Base-by-base conservation (phyloP, 2,888 invertebrate genomes). In the Mythimna loreyi region DNA sequence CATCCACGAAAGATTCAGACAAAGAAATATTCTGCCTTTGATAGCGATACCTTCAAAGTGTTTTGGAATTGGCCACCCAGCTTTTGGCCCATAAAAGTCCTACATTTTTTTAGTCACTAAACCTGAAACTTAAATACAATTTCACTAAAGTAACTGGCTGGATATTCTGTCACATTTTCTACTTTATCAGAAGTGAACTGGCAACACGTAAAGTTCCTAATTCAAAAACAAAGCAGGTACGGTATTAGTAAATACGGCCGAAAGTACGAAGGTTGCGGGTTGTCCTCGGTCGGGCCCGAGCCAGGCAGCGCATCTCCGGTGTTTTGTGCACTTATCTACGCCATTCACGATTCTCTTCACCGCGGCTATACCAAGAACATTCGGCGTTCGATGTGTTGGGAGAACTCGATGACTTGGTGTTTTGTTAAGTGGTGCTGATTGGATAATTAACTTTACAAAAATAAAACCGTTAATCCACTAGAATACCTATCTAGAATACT, bases 261-360 rank as follows among this genome's bases (percentile, higher is more conserved):
- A 88, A 87, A 85, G 77, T 87, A 74, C 82, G 87, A 92, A 92
- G 93, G 92, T 86, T 81, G 80, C 86, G 79, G 74, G 63, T 70
- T 71, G 91, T 87, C 89, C 90, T 90, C 89, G 88, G 77, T 81
- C 80, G 85, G 81, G 83, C 78, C 82, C 82, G 85, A 80, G 80
- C 80, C 80, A 88, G 89, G 82, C 89, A 86, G 87, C 87, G 93
- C 91, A 95, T 95, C 94, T 92, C 95, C 95, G 92, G 91, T 87
- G 90, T 87, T 93, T 95, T 95, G 95, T 94, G 87, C 90, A 89
- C 90, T 94, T 94, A 93, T 92, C 92, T 90, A 91, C 93, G 93
- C 94, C 90, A 95, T 95, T 95, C 95, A 95, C 89, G 85, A 95
- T 95, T 95, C 92, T 93, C 91, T 91, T 90, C 92, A 93, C 92